Evolutionary conservation across 1,140 invertebrate species (phyloP).

Genomic region (Manduca sexta): DNA sequence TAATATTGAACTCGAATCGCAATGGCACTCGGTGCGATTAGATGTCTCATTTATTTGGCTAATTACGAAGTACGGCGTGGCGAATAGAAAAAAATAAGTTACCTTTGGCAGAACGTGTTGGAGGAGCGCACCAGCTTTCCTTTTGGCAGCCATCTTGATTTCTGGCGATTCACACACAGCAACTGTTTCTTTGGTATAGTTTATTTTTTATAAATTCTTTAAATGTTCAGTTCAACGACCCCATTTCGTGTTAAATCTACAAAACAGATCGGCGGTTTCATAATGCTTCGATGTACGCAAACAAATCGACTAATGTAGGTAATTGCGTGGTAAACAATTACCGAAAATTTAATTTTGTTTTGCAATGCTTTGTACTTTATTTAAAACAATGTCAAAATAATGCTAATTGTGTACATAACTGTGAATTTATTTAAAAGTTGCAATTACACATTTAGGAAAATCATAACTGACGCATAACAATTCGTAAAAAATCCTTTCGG

Average conservation of each 20-base stretch:
- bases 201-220: constrained; percentile 25
- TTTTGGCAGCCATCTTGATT: constrained; percentile 70
- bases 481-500: no score
- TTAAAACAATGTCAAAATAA: no score
- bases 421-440: no score
- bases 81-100: constrained; percentile 27
- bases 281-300: constrained; percentile 32
- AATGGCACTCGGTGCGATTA: neutral
- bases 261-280: constrained; percentile 15
- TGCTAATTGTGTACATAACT: no score
- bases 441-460: no score
- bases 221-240: constrained; percentile 41
- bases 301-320: neutral
- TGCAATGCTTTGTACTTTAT: no score
- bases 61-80: neutral
- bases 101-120: constrained; percentile 74
- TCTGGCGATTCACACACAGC: constrained; percentile 40
- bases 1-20: constrained; percentile 17
- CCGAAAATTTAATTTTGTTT: neutral
- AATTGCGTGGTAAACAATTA: neutral
- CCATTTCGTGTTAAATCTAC: constrained; percentile 34
- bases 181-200: constrained; percentile 57
- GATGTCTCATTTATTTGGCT: neutral
- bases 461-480: no score
- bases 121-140: constrained; percentile 70